phyloP scores from a whole-genome alignment of 2,113 vertebrate genomes.

The Salvelinus fontinalis region DNA sequence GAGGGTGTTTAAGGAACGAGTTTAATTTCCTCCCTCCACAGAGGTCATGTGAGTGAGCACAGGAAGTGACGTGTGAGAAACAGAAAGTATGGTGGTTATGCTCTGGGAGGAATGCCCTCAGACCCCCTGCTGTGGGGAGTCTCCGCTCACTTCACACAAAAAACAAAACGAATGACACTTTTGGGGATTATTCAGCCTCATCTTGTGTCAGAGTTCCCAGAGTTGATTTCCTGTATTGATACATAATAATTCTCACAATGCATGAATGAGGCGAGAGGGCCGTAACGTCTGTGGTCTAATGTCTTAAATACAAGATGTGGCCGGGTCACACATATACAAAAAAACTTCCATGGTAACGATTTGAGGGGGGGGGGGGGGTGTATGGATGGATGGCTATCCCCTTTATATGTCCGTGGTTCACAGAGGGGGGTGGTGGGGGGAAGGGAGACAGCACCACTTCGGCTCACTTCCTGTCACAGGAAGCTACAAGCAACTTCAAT shows the following conservation, averaged over 20 bases:
- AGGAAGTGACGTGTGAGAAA: slow-evolving; percentile 30
- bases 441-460: slow-evolving; percentile 16
- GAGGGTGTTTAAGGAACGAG: neutral
- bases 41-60: slow-evolving; percentile 23
- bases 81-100: slow-evolving; percentile 47
- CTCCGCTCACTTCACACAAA: neutral
- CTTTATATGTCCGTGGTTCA: neutral
- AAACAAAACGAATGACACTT: neutral
- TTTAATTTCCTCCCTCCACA: slow-evolving; percentile 42
- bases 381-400: neutral
- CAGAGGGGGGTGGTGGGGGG: neutral
- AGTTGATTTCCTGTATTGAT: neutral
- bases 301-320: too few relatives aligned
- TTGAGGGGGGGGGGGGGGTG: neutral
- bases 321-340: neutral
- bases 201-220: neutral
- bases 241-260: neutral
- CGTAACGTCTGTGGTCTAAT: neutral
- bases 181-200: neutral
- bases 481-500: slow-evolving; percentile 52
- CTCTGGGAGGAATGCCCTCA: slow-evolving; percentile 44
- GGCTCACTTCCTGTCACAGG: slow-evolving; percentile 64
- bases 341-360: neutral
- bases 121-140: slow-evolving; percentile 12
- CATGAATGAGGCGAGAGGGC: neutral